phyloP scores from a whole-genome alignment of 2,888 invertebrate genomes.

The Chloroclysta siterata region DNA sequence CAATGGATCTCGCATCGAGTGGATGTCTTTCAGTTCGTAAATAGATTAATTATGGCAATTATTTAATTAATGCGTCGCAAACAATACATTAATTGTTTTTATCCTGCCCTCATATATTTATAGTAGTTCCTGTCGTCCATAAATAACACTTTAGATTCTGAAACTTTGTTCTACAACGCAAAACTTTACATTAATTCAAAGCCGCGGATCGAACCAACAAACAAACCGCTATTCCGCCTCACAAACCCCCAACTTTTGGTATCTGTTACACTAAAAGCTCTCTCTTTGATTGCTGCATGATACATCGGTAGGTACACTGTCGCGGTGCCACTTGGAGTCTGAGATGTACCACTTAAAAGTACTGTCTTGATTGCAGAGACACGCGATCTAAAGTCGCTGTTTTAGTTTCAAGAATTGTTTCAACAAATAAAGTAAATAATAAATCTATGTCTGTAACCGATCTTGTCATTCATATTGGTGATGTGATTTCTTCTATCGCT shows the following conservation, averaged over 20 bases:
- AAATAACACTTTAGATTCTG: too few relatives aligned
- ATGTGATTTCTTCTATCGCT: too few relatives aligned
- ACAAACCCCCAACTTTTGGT: slow-evolving; percentile 58
- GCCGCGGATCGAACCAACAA: slow-evolving; percentile 34
- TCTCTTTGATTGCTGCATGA: slow-evolving; percentile 70
- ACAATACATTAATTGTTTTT: too few relatives aligned
- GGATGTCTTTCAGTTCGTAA: too few relatives aligned
- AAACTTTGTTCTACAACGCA: neutral
- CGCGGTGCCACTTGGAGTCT: slow-evolving; percentile 37
- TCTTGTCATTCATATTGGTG: too few relatives aligned
- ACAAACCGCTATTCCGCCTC: slow-evolving; percentile 34
- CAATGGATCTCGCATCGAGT: too few relatives aligned
- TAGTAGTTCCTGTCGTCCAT: too few relatives aligned
- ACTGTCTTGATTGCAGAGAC: slow-evolving; percentile 11
- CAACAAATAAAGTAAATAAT: too few relatives aligned
- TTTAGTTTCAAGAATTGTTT: neutral
- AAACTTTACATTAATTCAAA: slow-evolving; percentile 12
- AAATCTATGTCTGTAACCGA: too few relatives aligned
- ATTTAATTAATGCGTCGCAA: too few relatives aligned
- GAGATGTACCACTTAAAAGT: slow-evolving; percentile 26
- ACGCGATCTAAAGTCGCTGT: slow-evolving; percentile 13
- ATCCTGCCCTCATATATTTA: too few relatives aligned
- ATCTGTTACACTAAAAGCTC: slow-evolving; percentile 62
- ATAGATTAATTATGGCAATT: too few relatives aligned
- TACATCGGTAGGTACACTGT: slow-evolving; percentile 41